Base-by-base conservation (phyloP, 2,888 invertebrate species). In the Eumerus sabulonum region DNA sequence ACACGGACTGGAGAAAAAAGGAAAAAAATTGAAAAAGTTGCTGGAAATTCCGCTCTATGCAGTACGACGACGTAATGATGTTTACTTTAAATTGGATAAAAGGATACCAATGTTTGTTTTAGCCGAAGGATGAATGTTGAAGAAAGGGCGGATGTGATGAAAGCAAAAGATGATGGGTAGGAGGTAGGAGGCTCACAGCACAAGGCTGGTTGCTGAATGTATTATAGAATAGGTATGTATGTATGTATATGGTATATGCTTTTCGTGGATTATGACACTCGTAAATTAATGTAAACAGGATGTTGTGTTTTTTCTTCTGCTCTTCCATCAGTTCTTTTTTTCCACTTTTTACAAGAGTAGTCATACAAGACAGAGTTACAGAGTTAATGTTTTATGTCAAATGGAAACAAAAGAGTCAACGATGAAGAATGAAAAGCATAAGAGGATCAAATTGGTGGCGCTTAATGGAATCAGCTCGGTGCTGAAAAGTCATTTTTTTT, bases 41-140 rank as follows among this genome's bases (percentile, higher is more conserved):
- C 45, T 59, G 50, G 62, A 59, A 79, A 79, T 64, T 79, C 27
- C 40, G 53, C 50, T 74, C 56, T 63, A 68, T 74, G 67, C 63
- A 63, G 57, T 45, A 51, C 51, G 60, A 48, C 79, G 54, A 68
- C 79, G 73, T 70, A 73, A 73, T 64, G 73, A 70, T 79, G 79
- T 79, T 79, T 79, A 79, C 59, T 73, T 79, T 74, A 79, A 79
- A 79, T 79, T 79, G 79, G 73, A 79, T 79, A 79, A 79, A 79
- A 73, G 73, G 79, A 79, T 79, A 73, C 50, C 51, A 57, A 79
- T 79, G 79, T 79, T 79, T 79, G 79, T 63, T 68, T 73, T 79
- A 68, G 68, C 73, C 73, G 12, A 54, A 68, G 79, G 73, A 73
- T 79, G 60, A 70, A 73, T 79, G 40, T 70, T 63, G 64, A 70